phyloP scores from a whole-genome alignment of 2,113 vertebrate genomes.

The Percopsis transmontana region DNA sequence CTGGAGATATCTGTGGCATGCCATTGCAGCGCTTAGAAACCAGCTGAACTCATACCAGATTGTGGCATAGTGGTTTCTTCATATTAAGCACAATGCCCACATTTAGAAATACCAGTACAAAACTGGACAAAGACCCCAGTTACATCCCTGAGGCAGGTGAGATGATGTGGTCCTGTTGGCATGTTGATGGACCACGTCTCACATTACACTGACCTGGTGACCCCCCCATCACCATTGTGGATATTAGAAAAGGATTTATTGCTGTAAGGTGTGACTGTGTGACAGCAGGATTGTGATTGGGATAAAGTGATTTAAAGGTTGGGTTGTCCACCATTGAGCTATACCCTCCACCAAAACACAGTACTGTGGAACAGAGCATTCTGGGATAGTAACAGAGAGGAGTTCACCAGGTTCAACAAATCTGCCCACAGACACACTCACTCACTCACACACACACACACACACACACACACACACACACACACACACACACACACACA shows the following conservation, averaged over 20 bases:
- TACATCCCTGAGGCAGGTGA: slow-evolving; percentile 8
- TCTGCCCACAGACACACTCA: slow-evolving; percentile 40
- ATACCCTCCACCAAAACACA: background rate
- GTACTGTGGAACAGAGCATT: slow-evolving; percentile 3
- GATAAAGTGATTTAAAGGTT: background rate
- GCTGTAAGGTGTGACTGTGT: background rate
- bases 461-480: background rate
- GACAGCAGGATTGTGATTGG: slow-evolving; percentile 7
- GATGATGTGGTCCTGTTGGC: slow-evolving; percentile 43
- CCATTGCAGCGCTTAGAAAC: background rate
- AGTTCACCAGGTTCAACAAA: slow-evolving; percentile 38
- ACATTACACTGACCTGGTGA: slow-evolving; percentile 21
- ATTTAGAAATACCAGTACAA: background rate
- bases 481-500: background rate
- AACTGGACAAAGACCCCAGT: background rate
- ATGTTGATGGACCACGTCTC: slow-evolving; percentile 40
- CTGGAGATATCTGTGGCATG: background rate
- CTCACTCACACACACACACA: too few species aligned
- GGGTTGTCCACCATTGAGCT: background rate
- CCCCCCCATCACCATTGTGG: background rate
- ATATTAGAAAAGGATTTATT: background rate
- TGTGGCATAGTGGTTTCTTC: background rate
- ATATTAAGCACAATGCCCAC: background rate
- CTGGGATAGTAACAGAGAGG: slow-evolving; percentile 32
- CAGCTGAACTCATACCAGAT: slow-evolving; percentile 2